Conservation (phyloP, 2,797 vertebrate species). For the Myiotriccus ornatus region DNA sequence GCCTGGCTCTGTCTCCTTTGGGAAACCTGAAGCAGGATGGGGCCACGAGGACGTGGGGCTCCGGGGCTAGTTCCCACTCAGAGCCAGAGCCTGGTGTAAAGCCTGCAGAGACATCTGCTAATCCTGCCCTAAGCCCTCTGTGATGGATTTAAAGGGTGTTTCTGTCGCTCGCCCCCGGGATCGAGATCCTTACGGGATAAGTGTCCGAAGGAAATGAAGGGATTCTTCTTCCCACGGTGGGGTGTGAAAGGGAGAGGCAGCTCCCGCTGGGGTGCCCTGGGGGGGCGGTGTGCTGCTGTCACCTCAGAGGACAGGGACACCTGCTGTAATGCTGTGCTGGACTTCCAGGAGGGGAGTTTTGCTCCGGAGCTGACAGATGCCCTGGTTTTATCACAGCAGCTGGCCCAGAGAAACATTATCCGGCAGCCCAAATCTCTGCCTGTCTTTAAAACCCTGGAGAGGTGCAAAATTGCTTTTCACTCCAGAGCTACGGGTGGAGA, state of each 20-base stretch:
- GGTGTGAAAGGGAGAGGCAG: neutral
- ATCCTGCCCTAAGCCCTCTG: constrained; percentile 23
- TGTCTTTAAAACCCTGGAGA: neutral
- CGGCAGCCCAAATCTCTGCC: neutral
- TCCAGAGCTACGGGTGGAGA: neutral
- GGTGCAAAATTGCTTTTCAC: neutral
- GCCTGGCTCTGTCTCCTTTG: neutral
- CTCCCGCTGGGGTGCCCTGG: rapidly evolving
- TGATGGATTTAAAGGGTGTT: constrained; percentile 4
- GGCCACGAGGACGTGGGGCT: rapidly evolving
- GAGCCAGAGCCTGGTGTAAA: neutral
- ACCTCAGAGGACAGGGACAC: neutral
- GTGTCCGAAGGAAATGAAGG: neutral
- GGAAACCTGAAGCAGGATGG: neutral
- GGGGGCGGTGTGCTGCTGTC: neutral
- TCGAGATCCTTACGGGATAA: constrained; percentile 28
- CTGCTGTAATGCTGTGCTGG: neutral
- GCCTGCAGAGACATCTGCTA: neutral
- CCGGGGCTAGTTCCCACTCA: rapidly evolving
- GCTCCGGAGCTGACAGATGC: neutral
- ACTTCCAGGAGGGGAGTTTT: neutral
- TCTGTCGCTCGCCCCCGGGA: neutral
- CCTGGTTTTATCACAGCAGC: neutral
- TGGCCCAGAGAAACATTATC: neutral
- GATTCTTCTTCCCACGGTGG: neutral